Conservation (phyloP, 1,140 invertebrate species). For the Euglossa dilemma region DNA sequence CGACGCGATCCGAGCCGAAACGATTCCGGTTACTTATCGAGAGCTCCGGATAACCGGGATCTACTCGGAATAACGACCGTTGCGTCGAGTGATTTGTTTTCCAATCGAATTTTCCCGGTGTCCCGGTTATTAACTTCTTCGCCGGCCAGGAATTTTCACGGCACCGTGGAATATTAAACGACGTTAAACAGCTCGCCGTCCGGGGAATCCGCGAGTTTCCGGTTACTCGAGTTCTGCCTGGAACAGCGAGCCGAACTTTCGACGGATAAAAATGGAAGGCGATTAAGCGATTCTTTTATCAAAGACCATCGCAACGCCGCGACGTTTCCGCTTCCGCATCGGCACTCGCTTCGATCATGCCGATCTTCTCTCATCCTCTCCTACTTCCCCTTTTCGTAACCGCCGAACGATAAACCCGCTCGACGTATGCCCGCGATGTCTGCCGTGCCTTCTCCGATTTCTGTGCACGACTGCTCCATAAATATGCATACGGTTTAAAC, state of each 20-base stretch:
- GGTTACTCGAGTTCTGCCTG: too few species aligned
- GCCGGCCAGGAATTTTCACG: too few species aligned
- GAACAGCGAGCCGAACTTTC: too few species aligned
- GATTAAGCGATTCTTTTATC: neutral
- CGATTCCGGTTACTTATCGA: neutral
- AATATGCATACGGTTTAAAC: slow-evolving; percentile 18
- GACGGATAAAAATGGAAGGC: too few species aligned
- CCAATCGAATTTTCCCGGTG: too few species aligned
- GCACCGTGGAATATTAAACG: too few species aligned
- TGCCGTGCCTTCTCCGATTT: neutral
- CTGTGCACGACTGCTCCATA: neutral
- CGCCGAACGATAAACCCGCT: slow-evolving; percentile 7
- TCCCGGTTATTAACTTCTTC: too few species aligned
- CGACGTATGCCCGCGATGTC: neutral
- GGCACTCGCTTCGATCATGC: neutral
- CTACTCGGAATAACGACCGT: neutral
- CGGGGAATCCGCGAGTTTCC: too few species aligned
- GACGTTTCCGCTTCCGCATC: neutral
- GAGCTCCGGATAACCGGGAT: neutral
- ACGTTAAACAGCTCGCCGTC: too few species aligned
- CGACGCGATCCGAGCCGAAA: too few species aligned
- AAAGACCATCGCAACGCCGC: neutral
- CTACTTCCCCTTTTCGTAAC: neutral
- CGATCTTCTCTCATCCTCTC: slow-evolving; percentile 5
- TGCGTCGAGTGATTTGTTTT: neutral